phyloP scores from a whole-genome alignment of 2,888 invertebrate species.

The Aelia acuminata region DNA sequence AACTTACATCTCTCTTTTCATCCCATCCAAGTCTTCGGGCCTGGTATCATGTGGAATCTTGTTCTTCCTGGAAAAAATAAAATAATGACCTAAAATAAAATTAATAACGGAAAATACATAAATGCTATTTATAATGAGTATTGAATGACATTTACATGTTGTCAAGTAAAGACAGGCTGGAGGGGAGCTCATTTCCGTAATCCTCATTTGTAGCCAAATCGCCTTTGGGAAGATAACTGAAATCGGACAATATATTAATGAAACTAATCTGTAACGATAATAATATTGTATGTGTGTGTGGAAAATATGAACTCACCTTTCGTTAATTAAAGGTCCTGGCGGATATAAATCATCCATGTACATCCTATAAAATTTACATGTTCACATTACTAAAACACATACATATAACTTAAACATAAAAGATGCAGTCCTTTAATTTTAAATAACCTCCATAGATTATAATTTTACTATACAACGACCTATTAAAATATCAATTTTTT shows the following conservation, averaged over 20 bases:
- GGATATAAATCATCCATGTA: neutral
- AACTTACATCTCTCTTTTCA: neutral
- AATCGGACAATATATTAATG: neutral
- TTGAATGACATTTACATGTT: neutral
- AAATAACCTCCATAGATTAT: too few relatives aligned
- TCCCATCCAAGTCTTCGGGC: neutral
- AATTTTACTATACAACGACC: too few relatives aligned
- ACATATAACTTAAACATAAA: too few relatives aligned
- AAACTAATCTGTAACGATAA: too few relatives aligned
- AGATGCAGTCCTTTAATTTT: too few relatives aligned
- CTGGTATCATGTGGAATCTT: neutral
- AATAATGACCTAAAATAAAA: neutral
- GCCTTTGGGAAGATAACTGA: neutral
- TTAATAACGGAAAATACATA: neutral
- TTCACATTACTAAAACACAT: neutral
- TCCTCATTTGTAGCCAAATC: neutral
- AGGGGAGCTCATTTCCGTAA: neutral
- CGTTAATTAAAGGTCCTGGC: neutral
- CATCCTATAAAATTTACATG: neutral
- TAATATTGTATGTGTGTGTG: too few relatives aligned
- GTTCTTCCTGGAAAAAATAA: neutral
- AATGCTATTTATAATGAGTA: too few relatives aligned
- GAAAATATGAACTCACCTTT: neutral
- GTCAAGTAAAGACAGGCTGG: neutral
- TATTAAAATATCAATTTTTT: too few relatives aligned